These are phyloP conservation scores for Panurus biarmicus DNA, from an alignment of 2,113 vertebrate species.

Conservation along the genomic window DNA sequence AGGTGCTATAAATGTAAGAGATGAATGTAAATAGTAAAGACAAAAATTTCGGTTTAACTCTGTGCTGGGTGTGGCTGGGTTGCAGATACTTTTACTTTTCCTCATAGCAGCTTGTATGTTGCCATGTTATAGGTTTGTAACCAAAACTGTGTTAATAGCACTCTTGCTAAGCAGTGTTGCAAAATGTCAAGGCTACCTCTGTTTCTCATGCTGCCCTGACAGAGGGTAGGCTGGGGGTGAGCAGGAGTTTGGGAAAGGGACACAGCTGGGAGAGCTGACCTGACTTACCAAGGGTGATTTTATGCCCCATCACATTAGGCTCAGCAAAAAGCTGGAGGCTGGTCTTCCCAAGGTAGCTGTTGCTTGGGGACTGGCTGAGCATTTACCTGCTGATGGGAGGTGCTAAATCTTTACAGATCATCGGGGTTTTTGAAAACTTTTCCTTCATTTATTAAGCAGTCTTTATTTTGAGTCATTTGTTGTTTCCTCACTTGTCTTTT, in stretches of 20 bases:
- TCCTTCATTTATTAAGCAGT: neutral
- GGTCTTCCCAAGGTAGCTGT: neutral
- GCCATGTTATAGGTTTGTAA: neutral
- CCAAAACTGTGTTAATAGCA: neutral
- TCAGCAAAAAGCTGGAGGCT: neutral
- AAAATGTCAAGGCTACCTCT: neutral
- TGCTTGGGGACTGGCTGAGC: neutral
- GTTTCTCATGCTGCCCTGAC: neutral
- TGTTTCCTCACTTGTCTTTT: neutral
- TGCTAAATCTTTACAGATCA: neutral
- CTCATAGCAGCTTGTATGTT: neutral
- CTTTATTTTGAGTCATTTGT: neutral
- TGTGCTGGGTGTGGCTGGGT: neutral
- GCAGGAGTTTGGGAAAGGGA: neutral
- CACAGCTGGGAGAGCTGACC: neutral
- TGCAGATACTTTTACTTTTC: neutral
- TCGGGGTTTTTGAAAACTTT: rapidly evolving
- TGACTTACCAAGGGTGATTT: neutral
- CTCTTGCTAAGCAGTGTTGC: neutral
- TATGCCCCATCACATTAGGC: neutral
- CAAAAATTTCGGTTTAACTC: neutral
- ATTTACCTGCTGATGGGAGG: neutral
- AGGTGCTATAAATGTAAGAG: neutral
- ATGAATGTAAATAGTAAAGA: neutral
- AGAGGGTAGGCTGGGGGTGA: neutral